Evolutionary conservation across 2,797 vertebrate genomes (phyloP).

Genomic region (Rachycentron canadum): DNA sequence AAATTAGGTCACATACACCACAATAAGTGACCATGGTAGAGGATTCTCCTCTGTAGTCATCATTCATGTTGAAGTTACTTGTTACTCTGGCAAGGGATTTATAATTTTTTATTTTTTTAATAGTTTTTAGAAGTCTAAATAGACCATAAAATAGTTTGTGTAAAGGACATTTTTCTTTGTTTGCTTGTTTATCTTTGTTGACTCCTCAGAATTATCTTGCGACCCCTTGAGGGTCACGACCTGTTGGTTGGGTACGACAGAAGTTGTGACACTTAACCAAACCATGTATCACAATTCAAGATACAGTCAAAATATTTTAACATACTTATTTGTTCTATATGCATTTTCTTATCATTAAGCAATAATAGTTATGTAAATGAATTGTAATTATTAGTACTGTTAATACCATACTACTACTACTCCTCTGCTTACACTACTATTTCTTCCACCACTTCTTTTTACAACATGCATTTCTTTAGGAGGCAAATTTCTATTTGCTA

Average conservation of each 20-base stretch:
- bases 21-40: not conserved
- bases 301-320: no score
- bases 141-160: no score
- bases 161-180: no score
- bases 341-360: not conserved
- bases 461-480: not conserved
- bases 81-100: no score
- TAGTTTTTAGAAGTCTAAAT: no score
- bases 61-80: no score
- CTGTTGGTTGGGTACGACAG: not conserved
- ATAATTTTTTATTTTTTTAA: no score
- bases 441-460: not conserved
- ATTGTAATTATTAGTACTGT: not conserved
- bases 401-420: not conserved
- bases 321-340: not conserved
- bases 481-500: not conserved
- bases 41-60: no score
- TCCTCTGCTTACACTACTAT: not conserved
- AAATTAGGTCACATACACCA: not conserved
- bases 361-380: not conserved
- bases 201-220: not conserved
- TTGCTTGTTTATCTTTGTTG: not conserved
- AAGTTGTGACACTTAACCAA: not conserved
- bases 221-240: not conserved
- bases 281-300: not conserved